Base-by-base conservation (phyloP, 2,888 invertebrate species). In the Parapristionchus giblindavisi region DNA sequence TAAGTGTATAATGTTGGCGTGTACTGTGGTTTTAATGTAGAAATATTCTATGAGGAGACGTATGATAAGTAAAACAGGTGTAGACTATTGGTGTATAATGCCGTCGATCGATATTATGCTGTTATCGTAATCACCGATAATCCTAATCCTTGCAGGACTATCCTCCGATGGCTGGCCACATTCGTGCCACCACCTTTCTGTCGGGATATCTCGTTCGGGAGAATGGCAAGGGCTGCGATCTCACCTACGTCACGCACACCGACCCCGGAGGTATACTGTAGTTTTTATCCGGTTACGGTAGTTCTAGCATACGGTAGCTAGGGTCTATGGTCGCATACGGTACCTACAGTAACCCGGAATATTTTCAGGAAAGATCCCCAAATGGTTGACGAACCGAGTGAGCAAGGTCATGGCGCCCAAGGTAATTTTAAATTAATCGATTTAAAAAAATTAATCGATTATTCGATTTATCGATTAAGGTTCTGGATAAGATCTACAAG, bases 201-300 rank as follows among this genome's bases (percentile, higher is more conserved):
- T 92, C 92, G 75, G 92, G 92, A 3, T 90, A 90, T 80, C 81
- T 93, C 81, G 91, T 95, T 78, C 90, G 91, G 3, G 88, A 90
- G 34, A 89, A 89, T 74, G 89, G 88, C 72, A 84, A 81, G 76
- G 93, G 93, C 78, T 93, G 94, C 87, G 92, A 93, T 89, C 90
- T 95, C 76, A 94, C 93, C 32, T 96, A 95, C 89, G 92, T 95
- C 43, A 93, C 95, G 1, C 94, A 95, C 85, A 93, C 94, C 4
- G 95, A 95, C 89, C 95, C 95, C 14, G 92, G 93, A 87, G 95
- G 95, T 80, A 51, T 24, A 58, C 38, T 32, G 21, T 24, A 27
- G 43, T 29, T 27, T 32, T 48, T 21, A 14, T 27, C 4, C n/a
- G 43, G 66, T 29, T 17, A 21, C 17, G 17, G 32, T 24, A 32